Percentiles rank a stretch among this genome's conserved stretches.
Evolutionary conservation across 2,797 vertebrate genomes (phyloP).

Genomic region (Neosilurus hyrtlii): DNA sequence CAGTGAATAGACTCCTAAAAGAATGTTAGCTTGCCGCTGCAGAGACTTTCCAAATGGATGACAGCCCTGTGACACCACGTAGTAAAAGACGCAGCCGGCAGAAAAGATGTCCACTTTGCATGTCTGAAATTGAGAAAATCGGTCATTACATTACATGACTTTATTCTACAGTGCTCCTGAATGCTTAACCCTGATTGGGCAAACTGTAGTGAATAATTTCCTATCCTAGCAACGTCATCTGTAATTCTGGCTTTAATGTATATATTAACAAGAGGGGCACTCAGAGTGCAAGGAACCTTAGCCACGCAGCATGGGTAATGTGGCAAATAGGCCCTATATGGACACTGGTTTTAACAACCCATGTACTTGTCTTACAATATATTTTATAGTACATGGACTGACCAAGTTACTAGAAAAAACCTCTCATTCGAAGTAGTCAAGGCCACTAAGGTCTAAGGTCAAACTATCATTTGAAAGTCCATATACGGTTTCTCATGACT

Average conservation of each 20-base stretch:
- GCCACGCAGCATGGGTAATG: no score
- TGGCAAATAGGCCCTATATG: no score
- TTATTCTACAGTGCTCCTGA: background rate
- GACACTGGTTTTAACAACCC: no score
- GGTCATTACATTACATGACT: background rate
- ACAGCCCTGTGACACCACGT: conserved; percentile 87
- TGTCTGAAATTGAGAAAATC: conserved; percentile 73
- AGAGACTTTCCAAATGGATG: conserved; percentile 96
- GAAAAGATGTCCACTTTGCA: conserved; percentile 96
- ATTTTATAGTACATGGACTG: no score
- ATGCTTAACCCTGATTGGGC: background rate
- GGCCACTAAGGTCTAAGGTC: no score
- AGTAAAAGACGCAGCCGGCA: conserved; percentile 95
- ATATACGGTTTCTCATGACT: no score
- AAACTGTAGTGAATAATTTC: background rate
- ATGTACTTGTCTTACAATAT: no score
- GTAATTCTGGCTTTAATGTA: background rate
- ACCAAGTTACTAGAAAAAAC: no score
- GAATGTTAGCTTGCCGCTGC: conserved; percentile 95
- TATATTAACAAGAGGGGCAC: background rate
- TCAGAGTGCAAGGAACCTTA: no score
- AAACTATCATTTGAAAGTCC: no score
- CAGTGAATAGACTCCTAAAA: conserved; percentile 84
- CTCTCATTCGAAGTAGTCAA: no score
- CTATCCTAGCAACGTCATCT: no score